Evolutionary conservation across 2,888 invertebrate genomes (phyloP).

Genomic region (Macaria liturata): DNA sequence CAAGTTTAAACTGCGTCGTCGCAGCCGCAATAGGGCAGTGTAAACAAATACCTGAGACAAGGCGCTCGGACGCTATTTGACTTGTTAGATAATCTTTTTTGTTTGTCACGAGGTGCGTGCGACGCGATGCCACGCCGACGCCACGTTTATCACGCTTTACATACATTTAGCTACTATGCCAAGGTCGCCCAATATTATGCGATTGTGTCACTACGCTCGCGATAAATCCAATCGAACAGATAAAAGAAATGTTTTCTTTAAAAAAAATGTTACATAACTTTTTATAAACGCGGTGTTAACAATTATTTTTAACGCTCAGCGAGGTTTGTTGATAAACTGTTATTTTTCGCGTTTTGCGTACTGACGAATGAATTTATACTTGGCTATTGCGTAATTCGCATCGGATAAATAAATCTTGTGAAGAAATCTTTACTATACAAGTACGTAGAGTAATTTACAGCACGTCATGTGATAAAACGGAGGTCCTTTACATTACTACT

Average conservation of each 20-base stretch:
- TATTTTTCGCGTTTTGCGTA: conserved; percentile 11
- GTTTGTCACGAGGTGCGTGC: conserved; percentile 37
- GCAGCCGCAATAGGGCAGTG: conserved; percentile 38
- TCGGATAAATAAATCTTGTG: not conserved
- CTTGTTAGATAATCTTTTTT: conserved; percentile 41
- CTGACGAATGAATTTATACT: conserved; percentile 12
- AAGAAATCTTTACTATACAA: too few species aligned
- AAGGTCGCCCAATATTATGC: conserved; percentile 63
- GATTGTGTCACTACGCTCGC: conserved; percentile 54
- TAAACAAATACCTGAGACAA: conserved; percentile 39
- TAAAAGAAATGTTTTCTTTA: conserved; percentile 36
- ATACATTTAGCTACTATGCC: conserved; percentile 58
- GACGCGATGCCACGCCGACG: conserved; percentile 40
- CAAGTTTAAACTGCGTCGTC: conserved; percentile 22
- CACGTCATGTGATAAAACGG: too few species aligned
- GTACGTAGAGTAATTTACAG: too few species aligned
- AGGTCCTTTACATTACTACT: too few species aligned
- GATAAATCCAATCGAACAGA: conserved; percentile 52
- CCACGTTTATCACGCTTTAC: conserved; percentile 30
- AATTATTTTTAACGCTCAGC: conserved; percentile 28
- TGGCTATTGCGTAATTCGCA: conserved; percentile 15
- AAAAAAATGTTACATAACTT: conserved; percentile 21
- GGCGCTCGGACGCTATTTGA: not conserved
- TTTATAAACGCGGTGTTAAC: conserved; percentile 23
- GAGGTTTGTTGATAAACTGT: conserved; percentile 24